Percentiles rank a stretch among this genome's conserved stretches.
Conservation (phyloP, 2,888 invertebrate genomes). For the Teinopalpus imperialis region DNA sequence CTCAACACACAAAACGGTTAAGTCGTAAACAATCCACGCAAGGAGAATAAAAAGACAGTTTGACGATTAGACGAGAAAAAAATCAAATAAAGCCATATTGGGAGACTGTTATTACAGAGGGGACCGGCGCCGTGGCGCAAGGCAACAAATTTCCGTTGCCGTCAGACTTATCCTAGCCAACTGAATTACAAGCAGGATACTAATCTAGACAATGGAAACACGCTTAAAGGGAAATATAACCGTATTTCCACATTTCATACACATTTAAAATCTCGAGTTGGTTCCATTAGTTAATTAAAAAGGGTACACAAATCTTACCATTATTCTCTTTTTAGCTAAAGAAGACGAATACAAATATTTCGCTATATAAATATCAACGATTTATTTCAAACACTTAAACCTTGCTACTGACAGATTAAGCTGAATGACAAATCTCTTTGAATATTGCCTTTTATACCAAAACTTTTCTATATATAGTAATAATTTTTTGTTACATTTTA, state of each 20-base stretch:
- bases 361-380: too few species aligned
- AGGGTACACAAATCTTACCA: too few species aligned
- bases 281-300: slow-evolving; percentile 8
- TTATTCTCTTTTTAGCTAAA: too few species aligned
- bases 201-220: slow-evolving; percentile 62
- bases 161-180: slow-evolving; percentile 32
- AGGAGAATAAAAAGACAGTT: slow-evolving; percentile 10
- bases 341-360: too few species aligned
- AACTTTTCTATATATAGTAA: too few species aligned
- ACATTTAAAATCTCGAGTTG: background rate
- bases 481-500: too few species aligned
- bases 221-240: slow-evolving; percentile 41
- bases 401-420: too few species aligned
- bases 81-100: slow-evolving; percentile 8
- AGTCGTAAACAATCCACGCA: background rate
- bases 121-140: slow-evolving; percentile 41
- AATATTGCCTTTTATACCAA: too few species aligned
- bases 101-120: slow-evolving; percentile 24
- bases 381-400: too few species aligned
- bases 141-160: slow-evolving; percentile 55
- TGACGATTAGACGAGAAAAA: background rate
- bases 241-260: background rate
- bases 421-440: too few species aligned
- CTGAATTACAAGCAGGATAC: slow-evolving; percentile 53
- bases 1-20: too few species aligned